A percentile compares a stretch with the other conserved stretches of the same genome.
Conservation (phyloP, 2,113 vertebrate genomes). For the Nesogale talazaci region DNA sequence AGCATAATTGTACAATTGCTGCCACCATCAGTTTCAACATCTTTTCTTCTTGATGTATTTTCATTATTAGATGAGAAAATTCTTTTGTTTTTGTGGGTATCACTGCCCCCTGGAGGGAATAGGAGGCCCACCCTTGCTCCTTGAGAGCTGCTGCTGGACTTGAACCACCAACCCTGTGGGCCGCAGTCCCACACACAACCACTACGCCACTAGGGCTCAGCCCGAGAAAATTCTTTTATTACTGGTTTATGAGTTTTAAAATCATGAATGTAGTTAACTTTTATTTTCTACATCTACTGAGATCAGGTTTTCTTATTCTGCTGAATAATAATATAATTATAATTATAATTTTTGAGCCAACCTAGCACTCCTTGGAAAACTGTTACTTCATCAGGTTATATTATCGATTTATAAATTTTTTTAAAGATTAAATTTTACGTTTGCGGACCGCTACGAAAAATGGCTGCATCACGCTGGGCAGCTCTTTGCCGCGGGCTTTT, state of each 20-base stretch:
- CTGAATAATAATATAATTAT: too few relatives aligned
- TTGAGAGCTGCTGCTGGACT: too few relatives aligned
- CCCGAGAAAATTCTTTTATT: not conserved
- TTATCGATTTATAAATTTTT: not conserved
- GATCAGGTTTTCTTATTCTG: not conserved
- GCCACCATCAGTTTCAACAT: too few relatives aligned
- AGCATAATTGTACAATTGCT: too few relatives aligned
- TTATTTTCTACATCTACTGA: not conserved
- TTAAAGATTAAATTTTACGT: not conserved
- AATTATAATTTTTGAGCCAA: not conserved
- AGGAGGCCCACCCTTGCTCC: too few relatives aligned
- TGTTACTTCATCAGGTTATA: not conserved
- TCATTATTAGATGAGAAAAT: not conserved
- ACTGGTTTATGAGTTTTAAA: too few relatives aligned
- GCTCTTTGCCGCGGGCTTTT: constrained; percentile 31
- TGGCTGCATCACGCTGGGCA: not conserved
- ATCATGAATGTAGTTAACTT: not conserved
- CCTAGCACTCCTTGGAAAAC: not conserved
- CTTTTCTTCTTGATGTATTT: too few relatives aligned
- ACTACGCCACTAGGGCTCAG: too few relatives aligned
- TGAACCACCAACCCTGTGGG: too few relatives aligned
- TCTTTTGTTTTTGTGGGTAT: too few relatives aligned
- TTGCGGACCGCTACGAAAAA: not conserved
- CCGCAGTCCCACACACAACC: too few relatives aligned
- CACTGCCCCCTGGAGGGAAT: too few relatives aligned